Evolutionary conservation across 2,113 vertebrate species (phyloP).

Genomic region (Hippocampus barbouri): DNA sequence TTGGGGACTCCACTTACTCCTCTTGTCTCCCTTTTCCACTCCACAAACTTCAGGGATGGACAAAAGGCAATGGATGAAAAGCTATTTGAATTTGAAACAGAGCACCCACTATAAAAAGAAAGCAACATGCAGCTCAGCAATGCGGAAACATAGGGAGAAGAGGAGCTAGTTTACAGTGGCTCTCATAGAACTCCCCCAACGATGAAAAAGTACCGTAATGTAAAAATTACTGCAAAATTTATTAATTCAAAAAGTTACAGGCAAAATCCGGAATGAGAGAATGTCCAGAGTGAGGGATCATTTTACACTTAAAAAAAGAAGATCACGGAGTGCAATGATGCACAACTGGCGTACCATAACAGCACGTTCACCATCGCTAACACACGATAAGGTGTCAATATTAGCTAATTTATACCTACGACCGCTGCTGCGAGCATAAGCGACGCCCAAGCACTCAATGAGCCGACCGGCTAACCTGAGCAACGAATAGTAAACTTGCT

Average conservation of each 20-base stretch:
- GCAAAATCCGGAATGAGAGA: too few species aligned
- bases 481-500: too few species aligned
- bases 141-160: slow-evolving; percentile 49
- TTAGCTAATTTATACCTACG: too few species aligned
- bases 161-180: slow-evolving; percentile 30
- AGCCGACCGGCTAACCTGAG: too few species aligned
- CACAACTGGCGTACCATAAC: too few species aligned
- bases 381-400: too few species aligned
- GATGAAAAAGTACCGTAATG: neutral
- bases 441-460: too few species aligned
- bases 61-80: slow-evolving; percentile 68
- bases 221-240: neutral
- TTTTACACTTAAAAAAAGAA: too few species aligned
- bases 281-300: too few species aligned
- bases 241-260: neutral
- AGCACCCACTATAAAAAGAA: slow-evolving; percentile 26
- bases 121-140: neutral
- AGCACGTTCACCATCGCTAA: too few species aligned
- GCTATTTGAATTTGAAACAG: slow-evolving; percentile 76
- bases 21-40: slow-evolving; percentile 62
- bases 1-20: slow-evolving; percentile 62
- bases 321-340: too few species aligned
- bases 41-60: slow-evolving; percentile 66
- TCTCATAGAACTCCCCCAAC: neutral
- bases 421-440: too few species aligned